Base-by-base conservation (phyloP, 2,797 vertebrate species). In the Triplophysa bombifrons region DNA sequence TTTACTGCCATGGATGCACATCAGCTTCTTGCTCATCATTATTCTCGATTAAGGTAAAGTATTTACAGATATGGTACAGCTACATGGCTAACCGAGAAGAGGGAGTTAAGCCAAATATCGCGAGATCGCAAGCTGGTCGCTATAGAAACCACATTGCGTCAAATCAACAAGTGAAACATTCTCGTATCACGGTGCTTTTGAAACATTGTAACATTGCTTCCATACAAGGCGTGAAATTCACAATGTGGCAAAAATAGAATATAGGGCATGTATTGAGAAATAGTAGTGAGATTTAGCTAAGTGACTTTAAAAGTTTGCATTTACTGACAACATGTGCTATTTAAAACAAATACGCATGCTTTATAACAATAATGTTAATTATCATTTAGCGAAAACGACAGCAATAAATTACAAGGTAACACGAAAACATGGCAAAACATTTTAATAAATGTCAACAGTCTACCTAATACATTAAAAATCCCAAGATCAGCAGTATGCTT, bases 101-200 rank as follows among this genome's bases (percentile, higher is more conserved):
- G 51, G 2, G 5, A 34, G 34, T 25, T 38, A 25, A 51, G 6
- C n/a, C 50, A 16, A 22, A 0, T 34, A n/a, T 3, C 74, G 77
- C 8, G 48, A 1, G 9, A 82, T 41, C 68, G 69, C 13, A 6
- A 1, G 3, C 22, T 3, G 27, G 69, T 68, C 58, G 30, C 65
- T 34, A 63, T 82, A 55, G 80, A 64, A 79, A 82, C 76, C 65
- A 19, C 2, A 7, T n/a, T 3, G 58, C 27, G 44, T 66, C 46
- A 30, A 38, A 30, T 51, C 60, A 67, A 9, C 13, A 1, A 11
- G 5, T 4, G 17, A 46, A 50, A 30, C 53, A 13, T 14, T 14
- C 14, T 22, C 4, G 11, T 46, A 50, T 50, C 55, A 2, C 13
- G 41, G 41, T 17, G 34, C 53, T 82, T 72, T 67, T 61, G 44